Evolutionary conservation across 2,113 vertebrate genomes (phyloP).

Genomic region (Rhabdornis inornatus): DNA sequence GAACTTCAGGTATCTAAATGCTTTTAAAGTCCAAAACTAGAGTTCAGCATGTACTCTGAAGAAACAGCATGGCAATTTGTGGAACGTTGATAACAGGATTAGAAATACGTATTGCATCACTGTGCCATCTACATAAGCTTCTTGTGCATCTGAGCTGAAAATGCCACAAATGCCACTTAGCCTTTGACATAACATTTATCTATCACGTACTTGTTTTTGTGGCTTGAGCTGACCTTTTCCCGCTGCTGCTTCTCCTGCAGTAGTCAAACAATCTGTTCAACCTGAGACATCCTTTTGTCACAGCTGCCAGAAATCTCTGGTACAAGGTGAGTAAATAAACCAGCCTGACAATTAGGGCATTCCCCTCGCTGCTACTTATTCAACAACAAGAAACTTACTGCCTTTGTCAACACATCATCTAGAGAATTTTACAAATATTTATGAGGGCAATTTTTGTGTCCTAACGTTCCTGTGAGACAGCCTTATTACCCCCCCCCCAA

Average conservation of each 20-base stretch:
- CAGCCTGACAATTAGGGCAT: background rate
- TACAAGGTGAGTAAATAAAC: conserved; percentile 6
- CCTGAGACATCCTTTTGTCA: background rate
- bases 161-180: background rate
- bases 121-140: background rate
- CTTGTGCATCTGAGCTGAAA: background rate
- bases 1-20: background rate
- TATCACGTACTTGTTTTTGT: background rate
- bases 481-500: background rate
- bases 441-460: background rate
- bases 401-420: background rate
- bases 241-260: background rate
- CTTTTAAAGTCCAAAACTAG: background rate
- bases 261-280: background rate
- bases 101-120: background rate
- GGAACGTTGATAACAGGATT: background rate
- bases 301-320: background rate
- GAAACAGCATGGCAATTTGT: background rate
- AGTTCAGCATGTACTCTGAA: background rate
- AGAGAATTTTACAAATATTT: conserved; percentile 26
- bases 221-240: background rate
- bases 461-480: background rate
- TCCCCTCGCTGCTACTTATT: conserved; percentile 1
- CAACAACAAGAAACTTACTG: background rate
- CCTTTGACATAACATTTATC: background rate